Conservation (phyloP, 2,888 invertebrate species). For the Helleia helle region DNA sequence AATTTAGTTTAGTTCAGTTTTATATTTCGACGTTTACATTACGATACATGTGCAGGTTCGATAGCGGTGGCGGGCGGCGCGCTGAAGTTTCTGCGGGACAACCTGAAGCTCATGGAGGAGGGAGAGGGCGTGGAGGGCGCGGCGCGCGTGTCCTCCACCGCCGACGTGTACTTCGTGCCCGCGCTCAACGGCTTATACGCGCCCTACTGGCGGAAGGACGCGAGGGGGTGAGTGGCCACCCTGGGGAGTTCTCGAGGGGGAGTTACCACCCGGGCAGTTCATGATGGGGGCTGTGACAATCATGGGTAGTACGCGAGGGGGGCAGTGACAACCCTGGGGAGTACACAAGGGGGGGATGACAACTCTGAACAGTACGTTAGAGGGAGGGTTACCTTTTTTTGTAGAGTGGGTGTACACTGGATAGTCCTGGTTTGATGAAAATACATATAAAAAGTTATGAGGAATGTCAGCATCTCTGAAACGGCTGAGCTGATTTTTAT, state of each 20-base stretch:
- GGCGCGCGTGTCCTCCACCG: constrained; percentile 86
- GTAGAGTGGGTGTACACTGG: too few relatives aligned
- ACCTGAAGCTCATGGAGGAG: constrained; percentile 87
- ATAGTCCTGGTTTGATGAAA: too few relatives aligned
- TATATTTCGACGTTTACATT: too few relatives aligned
- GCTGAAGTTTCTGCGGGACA: constrained; percentile 94
- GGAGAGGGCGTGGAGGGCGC: constrained; percentile 83
- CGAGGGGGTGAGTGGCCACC: constrained; percentile 79
- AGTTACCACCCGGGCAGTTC: neutral
- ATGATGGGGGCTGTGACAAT: neutral
- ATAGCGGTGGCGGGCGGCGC: constrained; percentile 95
- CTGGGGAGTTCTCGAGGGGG: neutral
- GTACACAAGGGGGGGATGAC: too few relatives aligned
- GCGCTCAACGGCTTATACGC: constrained; percentile 98
- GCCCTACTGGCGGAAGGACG: constrained; percentile 98
- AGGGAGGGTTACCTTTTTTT: too few relatives aligned
- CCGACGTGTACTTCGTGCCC: constrained; percentile 98
- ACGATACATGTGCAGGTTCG: constrained; percentile 76
- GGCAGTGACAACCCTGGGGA: too few relatives aligned
- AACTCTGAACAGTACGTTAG: too few relatives aligned
- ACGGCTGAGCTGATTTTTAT: too few relatives aligned
- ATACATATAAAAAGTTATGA: too few relatives aligned
- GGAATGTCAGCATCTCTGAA: too few relatives aligned
- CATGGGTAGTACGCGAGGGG: neutral
- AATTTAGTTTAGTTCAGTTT: too few relatives aligned